A percentile compares a stretch with the other conserved stretches of the same genome.
phyloP scores from a whole-genome alignment of 2,797 vertebrate genomes.

The Falco concolor region DNA sequence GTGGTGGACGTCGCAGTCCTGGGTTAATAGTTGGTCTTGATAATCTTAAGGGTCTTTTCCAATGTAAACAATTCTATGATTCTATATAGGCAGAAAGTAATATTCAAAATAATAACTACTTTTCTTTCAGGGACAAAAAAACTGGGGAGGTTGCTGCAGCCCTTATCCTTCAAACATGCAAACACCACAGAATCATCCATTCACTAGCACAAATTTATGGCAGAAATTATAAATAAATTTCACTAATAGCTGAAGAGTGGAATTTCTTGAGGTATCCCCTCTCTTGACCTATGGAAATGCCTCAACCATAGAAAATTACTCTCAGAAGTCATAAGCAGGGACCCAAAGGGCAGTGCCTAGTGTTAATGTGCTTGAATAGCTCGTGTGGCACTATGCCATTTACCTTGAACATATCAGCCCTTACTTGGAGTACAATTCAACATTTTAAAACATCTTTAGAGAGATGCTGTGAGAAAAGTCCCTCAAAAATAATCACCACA shows the following conservation, averaged over 20 bases:
- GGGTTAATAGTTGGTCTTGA: neutral
- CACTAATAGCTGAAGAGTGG: neutral
- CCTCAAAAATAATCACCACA: neutral
- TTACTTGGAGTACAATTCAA: neutral
- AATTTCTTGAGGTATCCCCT: neutral
- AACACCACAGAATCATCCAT: neutral
- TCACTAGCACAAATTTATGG: neutral
- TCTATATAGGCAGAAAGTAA: neutral
- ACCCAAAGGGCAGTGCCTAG: neutral
- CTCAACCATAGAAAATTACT: neutral
- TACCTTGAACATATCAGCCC: neutral
- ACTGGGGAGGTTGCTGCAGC: neutral
- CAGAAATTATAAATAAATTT: neutral
- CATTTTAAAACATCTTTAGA: neutral
- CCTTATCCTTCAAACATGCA: neutral
- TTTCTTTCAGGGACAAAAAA: neutral
- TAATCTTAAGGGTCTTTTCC: neutral
- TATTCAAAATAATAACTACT: constrained; percentile 35
- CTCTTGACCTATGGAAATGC: constrained; percentile 1
- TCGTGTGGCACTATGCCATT: neutral
- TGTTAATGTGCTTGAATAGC: neutral
- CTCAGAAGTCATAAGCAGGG: neutral
- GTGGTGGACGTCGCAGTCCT: neutral
- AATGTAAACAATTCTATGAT: neutral
- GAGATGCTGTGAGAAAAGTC: neutral